These are phyloP conservation scores for Sapajus apella DNA, from an alignment of 2,113 vertebrate species.

Conservation along the genomic window DNA sequence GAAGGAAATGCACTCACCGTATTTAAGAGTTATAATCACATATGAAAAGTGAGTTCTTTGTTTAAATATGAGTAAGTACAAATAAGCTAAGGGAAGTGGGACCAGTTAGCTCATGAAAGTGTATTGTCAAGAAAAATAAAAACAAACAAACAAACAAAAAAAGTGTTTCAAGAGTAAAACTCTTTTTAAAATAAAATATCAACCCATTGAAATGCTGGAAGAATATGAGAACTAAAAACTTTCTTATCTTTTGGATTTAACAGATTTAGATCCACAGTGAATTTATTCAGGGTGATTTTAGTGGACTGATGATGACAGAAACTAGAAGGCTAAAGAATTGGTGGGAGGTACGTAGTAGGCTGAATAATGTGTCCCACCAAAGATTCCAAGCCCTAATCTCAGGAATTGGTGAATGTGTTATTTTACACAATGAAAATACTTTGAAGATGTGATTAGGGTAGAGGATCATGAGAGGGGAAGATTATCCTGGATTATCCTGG, in stretches of 20 bases:
- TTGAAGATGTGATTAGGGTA: not conserved
- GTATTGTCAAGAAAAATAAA: not conserved
- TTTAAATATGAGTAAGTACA: not conserved
- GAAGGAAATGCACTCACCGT: not conserved
- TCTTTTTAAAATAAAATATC: not conserved
- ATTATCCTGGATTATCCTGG: not conserved
- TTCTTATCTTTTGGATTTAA: not conserved
- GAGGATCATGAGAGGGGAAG: too few species aligned
- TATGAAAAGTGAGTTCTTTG: not conserved
- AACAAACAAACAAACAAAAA: not conserved
- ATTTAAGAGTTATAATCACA: not conserved
- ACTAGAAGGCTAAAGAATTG: not conserved
- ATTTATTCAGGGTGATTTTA: not conserved
- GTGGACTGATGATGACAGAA: not conserved
- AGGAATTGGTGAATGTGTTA: not conserved
- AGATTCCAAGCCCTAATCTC: not conserved
- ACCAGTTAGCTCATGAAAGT: not conserved
- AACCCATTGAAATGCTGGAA: not conserved
- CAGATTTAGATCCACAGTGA: not conserved
- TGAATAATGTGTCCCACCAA: not conserved
- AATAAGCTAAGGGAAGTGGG: not conserved
- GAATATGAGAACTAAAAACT: not conserved
- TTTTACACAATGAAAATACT: not conserved
- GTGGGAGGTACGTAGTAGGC: accelerated
- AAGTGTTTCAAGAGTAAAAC: not conserved